Percentiles rank a stretch among this genome's conserved stretches.
phyloP scores from a whole-genome alignment of 1,140 invertebrate genomes.

The Diorhabda sublineata region DNA sequence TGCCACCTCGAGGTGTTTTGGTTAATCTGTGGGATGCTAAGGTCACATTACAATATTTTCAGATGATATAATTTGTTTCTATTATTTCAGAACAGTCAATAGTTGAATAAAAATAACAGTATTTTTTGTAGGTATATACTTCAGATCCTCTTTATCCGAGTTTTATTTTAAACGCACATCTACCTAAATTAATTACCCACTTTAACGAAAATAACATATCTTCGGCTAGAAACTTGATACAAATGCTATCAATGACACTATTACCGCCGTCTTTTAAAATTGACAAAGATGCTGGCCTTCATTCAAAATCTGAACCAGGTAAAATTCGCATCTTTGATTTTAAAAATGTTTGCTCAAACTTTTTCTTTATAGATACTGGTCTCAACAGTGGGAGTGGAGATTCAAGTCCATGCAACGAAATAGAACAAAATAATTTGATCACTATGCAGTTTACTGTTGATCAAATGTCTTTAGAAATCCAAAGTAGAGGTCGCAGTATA shows the following conservation, averaged over 20 bases:
- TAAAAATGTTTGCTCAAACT: constrained; percentile 1
- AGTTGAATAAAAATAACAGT: too few relatives aligned
- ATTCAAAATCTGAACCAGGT: background rate
- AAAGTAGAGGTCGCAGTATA: constrained; percentile 78
- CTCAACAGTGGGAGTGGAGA: background rate
- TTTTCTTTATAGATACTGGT: background rate
- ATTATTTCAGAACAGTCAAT: too few relatives aligned
- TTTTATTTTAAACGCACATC: constrained; percentile 73
- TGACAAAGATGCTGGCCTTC: constrained; percentile 12
- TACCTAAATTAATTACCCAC: constrained; percentile 83
- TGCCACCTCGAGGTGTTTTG: too few relatives aligned
- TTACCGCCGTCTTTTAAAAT: constrained; percentile 50
- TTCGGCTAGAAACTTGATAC: constrained; percentile 52
- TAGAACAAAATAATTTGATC: constrained; percentile 55
- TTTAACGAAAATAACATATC: constrained; percentile 83
- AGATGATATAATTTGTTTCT: too few relatives aligned
- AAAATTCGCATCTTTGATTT: background rate
- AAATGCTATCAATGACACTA: constrained; percentile 45
- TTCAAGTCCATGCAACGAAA: background rate
- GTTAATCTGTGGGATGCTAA: too few relatives aligned
- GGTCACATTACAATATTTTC: too few relatives aligned
- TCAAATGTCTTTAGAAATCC: constrained; percentile 80
- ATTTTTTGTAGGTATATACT: constrained; percentile 51
- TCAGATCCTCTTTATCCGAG: constrained; percentile 82
- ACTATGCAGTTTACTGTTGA: constrained; percentile 85